Evolutionary conservation across 2,797 vertebrate species (phyloP), one percentile per base, ranked within the genome.

Genomic region (Onychomys arenicola): DNA sequence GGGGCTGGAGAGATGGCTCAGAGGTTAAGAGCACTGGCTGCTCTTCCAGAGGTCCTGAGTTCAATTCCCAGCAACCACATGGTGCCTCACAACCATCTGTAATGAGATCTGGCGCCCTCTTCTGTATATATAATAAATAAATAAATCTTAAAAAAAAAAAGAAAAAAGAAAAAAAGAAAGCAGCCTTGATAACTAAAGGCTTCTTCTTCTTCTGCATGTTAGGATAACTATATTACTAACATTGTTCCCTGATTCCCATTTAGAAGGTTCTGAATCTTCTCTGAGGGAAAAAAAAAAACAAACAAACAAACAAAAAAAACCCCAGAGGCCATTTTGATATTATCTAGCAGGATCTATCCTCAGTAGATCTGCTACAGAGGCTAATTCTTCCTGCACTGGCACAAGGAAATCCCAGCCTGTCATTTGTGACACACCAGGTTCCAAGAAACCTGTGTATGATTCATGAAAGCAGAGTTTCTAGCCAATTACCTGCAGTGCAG

Each of bases 401-500:
- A 69, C 67, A 8, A 91, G 80, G 37, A 57, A 96, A 93, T 93
- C 87, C 78, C 59, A 5, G 37, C 84, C 71, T 96, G 34, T 81
- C 37, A 87, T 59, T 25, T 81, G 71, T 93, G 76, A 93, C 57
- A 94, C 40, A 97, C 63, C 87, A 94, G 59, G 37, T 77, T 94
- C 71, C 75, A 97, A 52, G 46, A 76, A 90, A 95, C 55, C 49
- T 32, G 9, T 87, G 37, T 75, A 91, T 59, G 87, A 97, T 76
- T 96, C 95, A 93, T 73, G 63, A 97, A 96, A 95, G 86, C 40
- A 94, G 46, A 88, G 88, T 90, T 91, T 93, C 91, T 82, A 96
- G 27, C 43, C 85, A 91, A 77, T 78, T 88, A 91, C 76, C 92
- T 94, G 40, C 84, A 93, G 65, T 89, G 67, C 49, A 94, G 49